phyloP scores from a whole-genome alignment of 2,113 vertebrate genomes.

The Benitochromis conjunctus region DNA sequence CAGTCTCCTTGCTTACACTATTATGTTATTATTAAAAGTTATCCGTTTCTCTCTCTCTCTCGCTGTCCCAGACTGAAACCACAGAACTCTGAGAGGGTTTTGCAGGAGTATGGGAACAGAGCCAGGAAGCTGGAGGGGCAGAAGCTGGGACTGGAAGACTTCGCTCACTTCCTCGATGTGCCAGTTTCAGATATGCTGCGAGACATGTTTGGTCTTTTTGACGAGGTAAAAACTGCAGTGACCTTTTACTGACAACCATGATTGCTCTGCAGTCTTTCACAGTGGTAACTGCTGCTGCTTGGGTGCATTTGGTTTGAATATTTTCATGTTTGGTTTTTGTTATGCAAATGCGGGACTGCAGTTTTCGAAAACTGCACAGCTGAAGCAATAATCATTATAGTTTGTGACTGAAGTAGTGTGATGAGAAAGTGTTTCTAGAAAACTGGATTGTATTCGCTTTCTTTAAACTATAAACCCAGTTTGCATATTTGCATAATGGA shows the following conservation, averaged over 20 bases:
- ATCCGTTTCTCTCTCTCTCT: neutral
- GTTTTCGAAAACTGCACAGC: neutral
- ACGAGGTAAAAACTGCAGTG: constrained; percentile 78
- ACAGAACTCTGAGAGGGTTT: constrained; percentile 78
- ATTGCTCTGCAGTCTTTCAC: neutral
- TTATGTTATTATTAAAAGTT: neutral
- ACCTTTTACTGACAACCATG: neutral
- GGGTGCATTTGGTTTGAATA: neutral
- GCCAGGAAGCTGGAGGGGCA: constrained; percentile 74
- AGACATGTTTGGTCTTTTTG: constrained; percentile 89
- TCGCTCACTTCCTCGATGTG: constrained; percentile 82
- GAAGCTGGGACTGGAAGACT: constrained; percentile 74
- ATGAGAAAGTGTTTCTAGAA: neutral
- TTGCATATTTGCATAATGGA: neutral
- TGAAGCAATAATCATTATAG: neutral
- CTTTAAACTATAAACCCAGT: neutral
- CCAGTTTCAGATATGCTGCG: constrained; percentile 79
- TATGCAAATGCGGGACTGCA: neutral
- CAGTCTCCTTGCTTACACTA: neutral
- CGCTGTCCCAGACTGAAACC: constrained; percentile 80
- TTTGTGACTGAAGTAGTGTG: neutral
- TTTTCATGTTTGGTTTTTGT: neutral
- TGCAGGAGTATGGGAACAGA: constrained; percentile 77
- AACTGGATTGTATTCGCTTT: neutral
- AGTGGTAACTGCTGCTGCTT: neutral